These are phyloP conservation scores for Pomacea maculata DNA, from an alignment of 1,140 invertebrate genomes.

Conservation along the genomic window DNA sequence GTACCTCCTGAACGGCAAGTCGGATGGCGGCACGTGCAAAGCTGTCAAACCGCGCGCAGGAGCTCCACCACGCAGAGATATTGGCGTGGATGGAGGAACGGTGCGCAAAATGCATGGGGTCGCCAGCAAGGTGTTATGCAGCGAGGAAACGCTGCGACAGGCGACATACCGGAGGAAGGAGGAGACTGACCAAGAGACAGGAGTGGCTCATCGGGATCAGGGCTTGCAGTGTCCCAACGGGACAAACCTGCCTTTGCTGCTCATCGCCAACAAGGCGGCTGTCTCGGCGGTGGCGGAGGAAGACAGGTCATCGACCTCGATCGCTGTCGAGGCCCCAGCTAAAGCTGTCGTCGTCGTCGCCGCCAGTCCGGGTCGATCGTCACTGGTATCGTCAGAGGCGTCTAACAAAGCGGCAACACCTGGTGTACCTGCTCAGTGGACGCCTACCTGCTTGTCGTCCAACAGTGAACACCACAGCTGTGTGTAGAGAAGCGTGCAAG, in stretches of 20 bases:
- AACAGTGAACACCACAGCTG: too few species aligned
- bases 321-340: neutral
- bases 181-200: neutral
- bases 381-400: neutral
- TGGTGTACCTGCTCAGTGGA: neutral
- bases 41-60: neutral
- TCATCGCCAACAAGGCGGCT: neutral
- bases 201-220: neutral
- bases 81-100: too few species aligned
- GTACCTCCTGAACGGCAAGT: conserved; percentile 3
- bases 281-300: neutral
- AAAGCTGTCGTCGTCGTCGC: neutral
- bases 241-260: conserved; percentile 1
- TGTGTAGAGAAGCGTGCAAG: too few species aligned
- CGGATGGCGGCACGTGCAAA: neutral
- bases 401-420: neutral
- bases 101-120: neutral
- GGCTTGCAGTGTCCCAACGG: neutral
- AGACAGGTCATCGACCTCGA: neutral
- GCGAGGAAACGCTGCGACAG: neutral
- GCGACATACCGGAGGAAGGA: neutral
- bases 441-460: neutral
- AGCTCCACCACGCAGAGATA: neutral
- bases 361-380: neutral
- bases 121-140: neutral